Evolutionary conservation across 2,113 vertebrate genomes (phyloP).

Genomic region (Pseudolaguvia tuberculata): DNA sequence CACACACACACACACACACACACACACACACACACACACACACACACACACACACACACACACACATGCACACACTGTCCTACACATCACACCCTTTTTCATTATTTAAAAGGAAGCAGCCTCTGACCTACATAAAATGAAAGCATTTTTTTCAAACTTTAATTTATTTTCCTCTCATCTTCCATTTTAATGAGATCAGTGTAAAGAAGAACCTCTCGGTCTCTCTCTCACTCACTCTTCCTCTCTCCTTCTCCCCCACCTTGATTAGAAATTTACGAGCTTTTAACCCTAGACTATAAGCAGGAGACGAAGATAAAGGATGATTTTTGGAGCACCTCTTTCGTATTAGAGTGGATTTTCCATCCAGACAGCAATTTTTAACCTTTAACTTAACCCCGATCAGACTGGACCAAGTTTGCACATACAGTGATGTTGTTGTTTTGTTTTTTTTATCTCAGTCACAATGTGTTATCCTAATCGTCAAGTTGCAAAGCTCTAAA

Average conservation of each 20-base stretch:
- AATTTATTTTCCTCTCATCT: conserved; percentile 36
- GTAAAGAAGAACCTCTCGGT: conserved; percentile 14
- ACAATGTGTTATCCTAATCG: not conserved
- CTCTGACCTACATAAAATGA: conserved; percentile 45
- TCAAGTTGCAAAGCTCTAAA: not conserved
- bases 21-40: no score
- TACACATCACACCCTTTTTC: conserved; percentile 17
- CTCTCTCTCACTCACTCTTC: not conserved
- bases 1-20: no score
- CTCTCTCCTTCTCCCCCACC: not conserved
- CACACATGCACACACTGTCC: not conserved
- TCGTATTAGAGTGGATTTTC: not conserved
- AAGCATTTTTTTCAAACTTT: conserved; percentile 34
- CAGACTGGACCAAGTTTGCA: not conserved
- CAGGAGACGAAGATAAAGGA: conserved; percentile 4
- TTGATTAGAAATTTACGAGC: conserved; percentile 49
- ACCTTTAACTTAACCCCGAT: not conserved
- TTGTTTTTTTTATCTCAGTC: not conserved
- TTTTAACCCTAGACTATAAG: conserved; percentile 23
- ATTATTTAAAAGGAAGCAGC: conserved; percentile 48
- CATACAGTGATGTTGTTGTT: not conserved
- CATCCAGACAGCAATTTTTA: not conserved
- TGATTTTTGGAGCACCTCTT: not conserved
- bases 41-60: not conserved
- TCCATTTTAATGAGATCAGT: conserved; percentile 39